A percentile compares a stretch with the other conserved stretches of the same genome.
Evolutionary conservation across 2,113 vertebrate species (phyloP).

Genomic region (Cyanoramphus novaezelandiae): DNA sequence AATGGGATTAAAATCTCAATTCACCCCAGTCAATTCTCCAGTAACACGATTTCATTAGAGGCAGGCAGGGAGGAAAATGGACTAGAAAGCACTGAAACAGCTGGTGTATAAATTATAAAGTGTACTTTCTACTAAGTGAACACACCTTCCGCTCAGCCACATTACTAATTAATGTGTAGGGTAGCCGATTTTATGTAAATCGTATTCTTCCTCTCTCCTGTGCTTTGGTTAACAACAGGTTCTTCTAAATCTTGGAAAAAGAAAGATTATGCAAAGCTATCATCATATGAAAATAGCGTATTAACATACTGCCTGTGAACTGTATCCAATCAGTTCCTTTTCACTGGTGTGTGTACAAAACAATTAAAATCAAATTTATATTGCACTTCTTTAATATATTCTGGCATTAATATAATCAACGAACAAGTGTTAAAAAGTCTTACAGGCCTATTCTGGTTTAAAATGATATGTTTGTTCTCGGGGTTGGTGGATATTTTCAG

Average conservation of each 20-base stretch:
- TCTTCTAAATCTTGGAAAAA: constrained; percentile 91
- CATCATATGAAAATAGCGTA: constrained; percentile 99
- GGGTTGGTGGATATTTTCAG: constrained; percentile 53
- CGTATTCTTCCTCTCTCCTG: constrained; percentile 90
- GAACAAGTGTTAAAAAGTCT: constrained; percentile 91
- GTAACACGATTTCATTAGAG: constrained; percentile 99
- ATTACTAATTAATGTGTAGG: constrained; percentile 99
- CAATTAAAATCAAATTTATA: constrained; percentile 99
- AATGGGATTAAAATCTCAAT: constrained; percentile 99
- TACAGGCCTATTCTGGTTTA: constrained; percentile 87
- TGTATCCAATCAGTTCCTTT: constrained; percentile 99
- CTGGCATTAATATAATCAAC: constrained; percentile 94
- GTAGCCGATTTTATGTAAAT: constrained; percentile 98
- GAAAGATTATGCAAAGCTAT: constrained; percentile 98
- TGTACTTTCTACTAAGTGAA: constrained; percentile 97
- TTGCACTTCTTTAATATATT: constrained; percentile 96
- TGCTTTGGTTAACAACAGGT: constrained; percentile 94
- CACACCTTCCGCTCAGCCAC: constrained; percentile 96
- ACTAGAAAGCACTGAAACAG: constrained; percentile 96
- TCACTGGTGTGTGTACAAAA: constrained; percentile 99
- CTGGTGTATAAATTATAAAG: constrained; percentile 99
- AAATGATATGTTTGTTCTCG: constrained; percentile 77
- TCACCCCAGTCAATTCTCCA: constrained; percentile 98
- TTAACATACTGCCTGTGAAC: constrained; percentile 99
- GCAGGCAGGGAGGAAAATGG: constrained; percentile 92